These are phyloP conservation scores for Temnothorax longispinosus DNA, from an alignment of 1,140 invertebrate genomes.

Conservation along the genomic window DNA sequence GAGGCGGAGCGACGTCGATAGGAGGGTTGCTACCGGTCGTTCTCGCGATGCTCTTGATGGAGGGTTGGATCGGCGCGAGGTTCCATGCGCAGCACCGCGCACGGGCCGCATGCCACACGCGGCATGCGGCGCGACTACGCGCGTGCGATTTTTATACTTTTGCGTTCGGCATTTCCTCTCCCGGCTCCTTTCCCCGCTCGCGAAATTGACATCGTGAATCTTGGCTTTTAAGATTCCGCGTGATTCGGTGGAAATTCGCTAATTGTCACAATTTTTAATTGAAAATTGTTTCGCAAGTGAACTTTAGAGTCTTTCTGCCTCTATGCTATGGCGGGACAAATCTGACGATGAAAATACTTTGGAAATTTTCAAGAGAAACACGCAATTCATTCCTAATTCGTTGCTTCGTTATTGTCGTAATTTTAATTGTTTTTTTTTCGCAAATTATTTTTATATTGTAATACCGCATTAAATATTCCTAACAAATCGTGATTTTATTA, in stretches of 20 bases:
- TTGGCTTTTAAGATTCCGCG: constrained; percentile 20
- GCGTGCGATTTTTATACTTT: constrained; percentile 49
- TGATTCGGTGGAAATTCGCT: neutral
- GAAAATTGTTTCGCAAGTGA: constrained; percentile 21
- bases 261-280: constrained; percentile 43
- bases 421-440: neutral
- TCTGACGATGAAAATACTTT: neutral
- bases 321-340: neutral
- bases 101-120: neutral
- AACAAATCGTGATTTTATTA: neutral
- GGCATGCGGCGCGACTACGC: constrained; percentile 16
- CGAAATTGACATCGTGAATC: constrained; percentile 32
- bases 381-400: neutral
- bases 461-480: neutral
- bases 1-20: constrained; percentile 81
- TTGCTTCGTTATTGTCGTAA: neutral
- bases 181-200: neutral
- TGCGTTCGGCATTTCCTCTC: constrained; percentile 21
- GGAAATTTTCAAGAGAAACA: neutral
- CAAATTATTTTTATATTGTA: neutral
- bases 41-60: constrained; percentile 78
- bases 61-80: constrained; percentile 82
- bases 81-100: constrained; percentile 76
- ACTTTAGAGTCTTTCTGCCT: neutral
- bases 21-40: constrained; percentile 81